Percentiles rank a stretch among this genome's conserved stretches.
phyloP scores from a whole-genome alignment of 1,140 invertebrate species.

The Colletes latitarsis region DNA sequence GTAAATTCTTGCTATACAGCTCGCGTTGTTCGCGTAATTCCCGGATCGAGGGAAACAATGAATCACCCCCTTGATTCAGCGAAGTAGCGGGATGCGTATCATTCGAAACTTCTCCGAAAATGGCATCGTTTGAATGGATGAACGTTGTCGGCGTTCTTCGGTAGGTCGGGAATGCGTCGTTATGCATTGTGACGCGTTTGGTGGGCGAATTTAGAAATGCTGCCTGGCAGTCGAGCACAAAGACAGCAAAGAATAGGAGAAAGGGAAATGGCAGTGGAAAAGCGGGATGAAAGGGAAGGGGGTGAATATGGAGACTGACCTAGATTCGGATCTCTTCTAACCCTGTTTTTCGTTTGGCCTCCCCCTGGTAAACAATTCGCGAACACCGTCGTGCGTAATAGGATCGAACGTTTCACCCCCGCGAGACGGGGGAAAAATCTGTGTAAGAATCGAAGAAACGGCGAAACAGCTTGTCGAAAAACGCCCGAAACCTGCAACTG shows the following conservation, averaged over 20 bases:
- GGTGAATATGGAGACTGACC: constrained; percentile 46
- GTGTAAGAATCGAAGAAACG: constrained; percentile 13
- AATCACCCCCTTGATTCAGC: background rate
- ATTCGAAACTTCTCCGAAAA: background rate
- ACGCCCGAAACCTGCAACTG: background rate
- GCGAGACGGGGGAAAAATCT: constrained; percentile 11
- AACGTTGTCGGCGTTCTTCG: constrained; percentile 21
- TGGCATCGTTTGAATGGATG: constrained; percentile 16
- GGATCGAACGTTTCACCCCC: constrained; percentile 27
- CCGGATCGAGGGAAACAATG: background rate
- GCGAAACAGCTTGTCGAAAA: background rate
- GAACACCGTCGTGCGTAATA: constrained; percentile 27
- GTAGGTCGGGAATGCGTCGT: constrained; percentile 38
- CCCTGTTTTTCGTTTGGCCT: constrained; percentile 29
- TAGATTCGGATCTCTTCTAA: constrained; percentile 43
- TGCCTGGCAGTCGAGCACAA: constrained; percentile 1
- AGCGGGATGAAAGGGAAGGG: constrained; percentile 7
- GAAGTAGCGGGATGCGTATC: background rate
- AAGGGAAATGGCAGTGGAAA: constrained; percentile 9
- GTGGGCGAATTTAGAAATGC: constrained; percentile 41
- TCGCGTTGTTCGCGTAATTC: background rate
- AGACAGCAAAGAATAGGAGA: constrained; percentile 5
- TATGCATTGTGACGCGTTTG: constrained; percentile 52
- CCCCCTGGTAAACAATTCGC: constrained; percentile 31
- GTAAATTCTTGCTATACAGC: too few relatives aligned